phyloP scores from a whole-genome alignment of 2,888 invertebrate genomes.

The Drosophila yooni region DNA sequence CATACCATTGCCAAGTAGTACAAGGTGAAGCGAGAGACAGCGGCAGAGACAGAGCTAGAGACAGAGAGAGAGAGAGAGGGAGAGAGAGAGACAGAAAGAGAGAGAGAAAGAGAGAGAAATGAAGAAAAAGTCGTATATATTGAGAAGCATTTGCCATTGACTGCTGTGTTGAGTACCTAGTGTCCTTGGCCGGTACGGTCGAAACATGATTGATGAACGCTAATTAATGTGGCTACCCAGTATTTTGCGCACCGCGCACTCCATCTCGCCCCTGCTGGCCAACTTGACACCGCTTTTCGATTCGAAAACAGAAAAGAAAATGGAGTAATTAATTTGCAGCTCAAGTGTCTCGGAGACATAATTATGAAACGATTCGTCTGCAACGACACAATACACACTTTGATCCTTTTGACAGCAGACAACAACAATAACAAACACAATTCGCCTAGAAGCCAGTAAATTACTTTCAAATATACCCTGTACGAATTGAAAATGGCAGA shows the following conservation, averaged over 20 bases:
- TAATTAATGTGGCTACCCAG: constrained; percentile 71
- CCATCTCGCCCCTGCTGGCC: background rate
- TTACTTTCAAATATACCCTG: constrained; percentile 2
- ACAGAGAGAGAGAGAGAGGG: background rate
- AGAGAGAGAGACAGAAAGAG: background rate
- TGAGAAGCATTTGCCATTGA: constrained; percentile 21
- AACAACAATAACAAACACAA: background rate
- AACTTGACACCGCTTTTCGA: constrained; percentile 7
- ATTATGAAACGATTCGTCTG: constrained; percentile 55
- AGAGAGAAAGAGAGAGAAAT: background rate
- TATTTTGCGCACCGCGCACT: background rate
- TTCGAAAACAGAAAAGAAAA: constrained; percentile 41
- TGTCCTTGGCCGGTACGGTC: constrained; percentile 59
- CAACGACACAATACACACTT: background rate
- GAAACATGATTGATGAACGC: constrained; percentile 77
- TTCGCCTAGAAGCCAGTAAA: background rate
- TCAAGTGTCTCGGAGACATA: constrained; percentile 62
- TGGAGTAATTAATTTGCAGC: constrained; percentile 71
- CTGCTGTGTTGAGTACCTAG: constrained; percentile 38
- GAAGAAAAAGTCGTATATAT: background rate
- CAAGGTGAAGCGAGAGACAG: constrained; percentile 1
- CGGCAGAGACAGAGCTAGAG: background rate
- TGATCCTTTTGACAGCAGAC: constrained; percentile 14
- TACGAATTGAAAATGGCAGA: background rate
- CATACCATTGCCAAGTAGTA: constrained; percentile 14